These are phyloP conservation scores for Pseudomyrmex dendroicus DNA, from an alignment of 1,140 invertebrate genomes.

Conservation along the genomic window DNA sequence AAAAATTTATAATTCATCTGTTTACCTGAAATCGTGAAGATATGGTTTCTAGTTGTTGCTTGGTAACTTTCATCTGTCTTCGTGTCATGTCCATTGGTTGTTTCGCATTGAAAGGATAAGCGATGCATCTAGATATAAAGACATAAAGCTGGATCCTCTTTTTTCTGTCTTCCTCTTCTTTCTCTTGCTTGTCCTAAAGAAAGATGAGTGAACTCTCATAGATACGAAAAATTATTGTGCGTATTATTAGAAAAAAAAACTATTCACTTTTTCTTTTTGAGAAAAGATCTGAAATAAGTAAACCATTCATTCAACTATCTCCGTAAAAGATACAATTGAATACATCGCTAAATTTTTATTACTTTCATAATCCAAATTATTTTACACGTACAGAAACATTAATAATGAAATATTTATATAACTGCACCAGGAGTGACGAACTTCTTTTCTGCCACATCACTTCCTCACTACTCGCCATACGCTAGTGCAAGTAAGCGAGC, in stretches of 20 bases:
- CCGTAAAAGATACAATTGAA: neutral
- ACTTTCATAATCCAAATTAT: neutral
- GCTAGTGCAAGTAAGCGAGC: too few species aligned
- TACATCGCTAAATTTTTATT: neutral
- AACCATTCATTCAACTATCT: neutral
- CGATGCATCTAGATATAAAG: conserved; percentile 98
- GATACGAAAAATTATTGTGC: neutral
- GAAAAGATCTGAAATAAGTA: neutral
- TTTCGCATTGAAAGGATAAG: conserved; percentile 99
- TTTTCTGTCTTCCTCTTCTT: conserved; percentile 97
- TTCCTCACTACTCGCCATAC: too few species aligned
- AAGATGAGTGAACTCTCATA: neutral
- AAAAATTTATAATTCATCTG: neutral
- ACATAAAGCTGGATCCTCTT: conserved; percentile 98
- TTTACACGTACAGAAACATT: neutral
- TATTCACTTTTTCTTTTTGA: neutral
- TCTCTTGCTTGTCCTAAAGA: conserved; percentile 91
- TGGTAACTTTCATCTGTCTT: conserved; percentile 96
- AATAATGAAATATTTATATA: too few species aligned
- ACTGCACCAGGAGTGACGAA: too few species aligned
- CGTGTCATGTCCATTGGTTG: conserved; percentile 99
- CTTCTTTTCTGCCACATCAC: too few species aligned
- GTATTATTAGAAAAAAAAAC: conserved; percentile 6
- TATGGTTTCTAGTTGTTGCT: conserved; percentile 97
- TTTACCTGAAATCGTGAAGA: conserved; percentile 96